Evolutionary conservation across 2,797 vertebrate genomes (phyloP).

Genomic region (Chiloscyllium punctatum): DNA sequence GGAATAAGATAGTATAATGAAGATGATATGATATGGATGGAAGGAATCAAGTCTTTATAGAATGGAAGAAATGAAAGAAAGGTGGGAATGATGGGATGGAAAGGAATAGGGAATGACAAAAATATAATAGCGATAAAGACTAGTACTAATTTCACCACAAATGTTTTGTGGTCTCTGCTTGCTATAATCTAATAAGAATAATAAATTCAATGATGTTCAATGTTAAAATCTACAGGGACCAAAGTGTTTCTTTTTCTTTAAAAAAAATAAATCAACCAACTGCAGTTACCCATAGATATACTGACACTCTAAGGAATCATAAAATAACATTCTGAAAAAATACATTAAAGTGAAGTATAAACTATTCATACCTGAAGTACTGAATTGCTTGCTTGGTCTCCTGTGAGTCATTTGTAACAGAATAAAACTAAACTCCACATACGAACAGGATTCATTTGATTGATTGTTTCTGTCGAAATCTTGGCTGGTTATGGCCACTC

Average conservation of each 20-base stretch:
- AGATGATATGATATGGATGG: too few relatives aligned
- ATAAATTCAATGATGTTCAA: not conserved
- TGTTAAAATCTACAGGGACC: not conserved
- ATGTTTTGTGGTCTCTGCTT: not conserved
- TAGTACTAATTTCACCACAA: not conserved
- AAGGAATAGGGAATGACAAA: too few relatives aligned
- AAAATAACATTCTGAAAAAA: not conserved
- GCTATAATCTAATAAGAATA: not conserved
- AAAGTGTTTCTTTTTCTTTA: not conserved
- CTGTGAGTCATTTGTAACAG: constrained; percentile 19
- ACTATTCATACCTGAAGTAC: not conserved
- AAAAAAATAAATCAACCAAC: not conserved
- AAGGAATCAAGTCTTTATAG: too few relatives aligned
- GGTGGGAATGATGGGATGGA: too few relatives aligned
- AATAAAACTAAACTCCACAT: not conserved
- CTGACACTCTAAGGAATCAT: not conserved
- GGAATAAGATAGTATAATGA: too few relatives aligned
- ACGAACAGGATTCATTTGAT: not conserved
- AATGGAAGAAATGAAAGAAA: too few relatives aligned
- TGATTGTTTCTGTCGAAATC: not conserved
- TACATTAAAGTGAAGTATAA: not conserved
- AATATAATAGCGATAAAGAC: too few relatives aligned
- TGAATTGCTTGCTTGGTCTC: not conserved
- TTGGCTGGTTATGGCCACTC: not conserved
- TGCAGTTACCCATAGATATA: not conserved